phyloP scores from a whole-genome alignment of 2,797 vertebrate species.

The Epinephelus awoara region DNA sequence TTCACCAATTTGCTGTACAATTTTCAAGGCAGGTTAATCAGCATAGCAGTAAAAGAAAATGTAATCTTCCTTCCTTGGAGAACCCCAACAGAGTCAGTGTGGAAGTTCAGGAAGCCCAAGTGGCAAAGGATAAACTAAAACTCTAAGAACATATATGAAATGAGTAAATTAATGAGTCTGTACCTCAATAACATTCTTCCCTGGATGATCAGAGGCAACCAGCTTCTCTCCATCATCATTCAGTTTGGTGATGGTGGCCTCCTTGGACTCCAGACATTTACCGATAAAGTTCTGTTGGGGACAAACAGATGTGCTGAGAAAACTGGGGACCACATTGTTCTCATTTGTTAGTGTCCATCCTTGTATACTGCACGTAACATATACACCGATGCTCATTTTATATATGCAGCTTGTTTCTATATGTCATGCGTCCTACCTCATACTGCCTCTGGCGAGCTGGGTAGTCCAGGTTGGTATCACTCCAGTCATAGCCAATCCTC shows the following conservation, averaged over 20 bases:
- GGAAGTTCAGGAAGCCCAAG: not conserved
- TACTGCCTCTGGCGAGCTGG: constrained; percentile 95
- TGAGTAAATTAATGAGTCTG: not conserved
- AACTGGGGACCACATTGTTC: not conserved
- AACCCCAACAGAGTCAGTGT: not conserved
- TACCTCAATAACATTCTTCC: constrained; percentile 93
- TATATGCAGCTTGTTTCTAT: not conserved
- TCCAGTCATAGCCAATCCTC: constrained; percentile 95
- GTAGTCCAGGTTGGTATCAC: constrained; percentile 94
- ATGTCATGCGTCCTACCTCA: constrained; percentile 83
- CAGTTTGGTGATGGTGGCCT: constrained; percentile 91
- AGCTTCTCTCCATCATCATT: constrained; percentile 92
- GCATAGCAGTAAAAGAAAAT: not conserved
- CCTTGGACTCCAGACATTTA: constrained; percentile 95
- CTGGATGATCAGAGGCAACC: constrained; percentile 89
- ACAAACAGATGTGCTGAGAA: not conserved
- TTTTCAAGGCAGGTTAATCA: not conserved
- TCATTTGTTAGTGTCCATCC: not conserved
- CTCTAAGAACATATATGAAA: not conserved
- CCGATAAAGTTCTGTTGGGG: constrained; percentile 92
- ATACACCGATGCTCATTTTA: too few relatives aligned
- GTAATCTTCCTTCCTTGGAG: not conserved
- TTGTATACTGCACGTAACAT: not conserved
- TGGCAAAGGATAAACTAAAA: too few relatives aligned
- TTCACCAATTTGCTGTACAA: too few relatives aligned